Percentiles rank a stretch among this genome's conserved stretches.
These are phyloP conservation scores for Cygnus buccinator DNA, from an alignment of 2,113 vertebrate genomes.

Conservation along the genomic window DNA sequence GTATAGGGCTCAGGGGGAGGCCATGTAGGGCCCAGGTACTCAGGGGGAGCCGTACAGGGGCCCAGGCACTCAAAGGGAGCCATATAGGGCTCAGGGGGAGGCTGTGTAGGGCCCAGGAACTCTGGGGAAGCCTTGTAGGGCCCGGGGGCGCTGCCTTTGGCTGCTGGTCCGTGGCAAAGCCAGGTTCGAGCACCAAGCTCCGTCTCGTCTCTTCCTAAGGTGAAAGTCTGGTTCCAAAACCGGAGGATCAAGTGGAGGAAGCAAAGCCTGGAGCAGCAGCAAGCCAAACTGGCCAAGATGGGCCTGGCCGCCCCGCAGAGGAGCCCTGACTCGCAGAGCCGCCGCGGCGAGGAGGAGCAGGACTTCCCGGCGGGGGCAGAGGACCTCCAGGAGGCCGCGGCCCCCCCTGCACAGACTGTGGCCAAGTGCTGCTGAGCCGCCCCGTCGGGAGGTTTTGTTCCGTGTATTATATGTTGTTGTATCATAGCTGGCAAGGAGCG, in stretches of 20 bases:
- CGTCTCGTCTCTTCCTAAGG: constrained; percentile 24
- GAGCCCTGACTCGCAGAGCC: neutral
- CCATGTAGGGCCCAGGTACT: too few relatives aligned
- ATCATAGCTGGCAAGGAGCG: neutral
- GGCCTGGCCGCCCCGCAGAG: neutral
- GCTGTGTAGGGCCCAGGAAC: too few relatives aligned
- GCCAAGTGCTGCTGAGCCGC: neutral
- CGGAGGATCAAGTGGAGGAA: constrained; percentile 78
- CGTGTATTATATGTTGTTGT: neutral
- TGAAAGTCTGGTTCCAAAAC: constrained; percentile 80
- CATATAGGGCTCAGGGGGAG: too few relatives aligned
- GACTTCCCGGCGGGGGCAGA: constrained; percentile 67
- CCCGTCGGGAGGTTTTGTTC: accelerated
- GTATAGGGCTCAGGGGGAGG: too few relatives aligned
- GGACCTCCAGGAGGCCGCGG: neutral
- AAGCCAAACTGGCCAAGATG: constrained; percentile 31
- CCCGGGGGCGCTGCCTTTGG: neutral
- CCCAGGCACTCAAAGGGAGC: too few relatives aligned
- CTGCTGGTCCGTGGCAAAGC: neutral
- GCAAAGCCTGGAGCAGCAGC: constrained; percentile 69
- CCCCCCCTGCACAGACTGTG: neutral
- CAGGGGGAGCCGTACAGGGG: too few relatives aligned
- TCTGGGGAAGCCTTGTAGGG: too few relatives aligned
- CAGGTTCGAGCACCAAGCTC: neutral
- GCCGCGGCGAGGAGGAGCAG: constrained; percentile 52